Evolutionary conservation across 2,888 invertebrate genomes (phyloP).

Genomic region (Mycalesis mineus): DNA sequence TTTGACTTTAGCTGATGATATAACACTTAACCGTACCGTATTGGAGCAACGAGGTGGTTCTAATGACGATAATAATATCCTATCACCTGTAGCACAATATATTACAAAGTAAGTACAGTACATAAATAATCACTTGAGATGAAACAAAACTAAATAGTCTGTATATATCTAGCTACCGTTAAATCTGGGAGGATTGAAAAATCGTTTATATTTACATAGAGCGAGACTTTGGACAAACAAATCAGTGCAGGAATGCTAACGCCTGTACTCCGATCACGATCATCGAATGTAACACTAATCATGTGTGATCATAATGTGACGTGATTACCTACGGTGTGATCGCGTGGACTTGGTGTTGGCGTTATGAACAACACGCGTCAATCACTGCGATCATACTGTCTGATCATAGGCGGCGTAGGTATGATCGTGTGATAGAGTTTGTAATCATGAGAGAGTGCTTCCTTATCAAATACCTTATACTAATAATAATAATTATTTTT

Average conservation of each 20-base stretch:
- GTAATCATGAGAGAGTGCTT: no score
- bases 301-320: not conserved
- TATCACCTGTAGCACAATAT: no score
- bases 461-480: no score
- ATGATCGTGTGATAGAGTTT: no score
- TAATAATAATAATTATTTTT: no score
- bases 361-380: not conserved
- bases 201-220: constrained; percentile 16
- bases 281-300: not conserved
- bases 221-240: constrained; percentile 21
- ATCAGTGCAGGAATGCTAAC: constrained; percentile 9
- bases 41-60: no score
- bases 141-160: constrained; percentile 11
- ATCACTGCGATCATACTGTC: not conserved
- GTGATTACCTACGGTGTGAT: not conserved
- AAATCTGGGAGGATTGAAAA: constrained; percentile 12
- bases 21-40: no score
- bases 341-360: not conserved
- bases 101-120: no score
- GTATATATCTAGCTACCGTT: constrained; percentile 11
- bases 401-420: no score
- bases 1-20: no score
- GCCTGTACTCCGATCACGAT: not conserved
- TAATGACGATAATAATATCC: no score
- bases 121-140: constrained; percentile 1